Evolutionary conservation across 1,140 invertebrate genomes (phyloP), one percentile per base, ranked within the genome.

Genomic region (Lineus longissimus): DNA sequence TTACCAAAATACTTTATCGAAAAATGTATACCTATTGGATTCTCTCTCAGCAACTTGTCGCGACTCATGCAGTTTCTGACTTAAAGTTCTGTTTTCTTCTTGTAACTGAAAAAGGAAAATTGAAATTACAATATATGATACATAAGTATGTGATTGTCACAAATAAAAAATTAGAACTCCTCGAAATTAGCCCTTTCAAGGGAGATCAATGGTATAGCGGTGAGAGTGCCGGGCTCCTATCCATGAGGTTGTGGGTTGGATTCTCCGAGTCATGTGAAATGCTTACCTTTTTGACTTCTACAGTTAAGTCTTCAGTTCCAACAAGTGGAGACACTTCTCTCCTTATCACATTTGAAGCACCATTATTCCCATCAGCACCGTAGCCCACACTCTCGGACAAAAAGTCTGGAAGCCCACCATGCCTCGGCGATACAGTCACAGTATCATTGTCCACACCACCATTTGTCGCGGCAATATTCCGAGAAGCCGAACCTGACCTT

Each of bases 351-450:
- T 61, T 23, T 17, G 36, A 30, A 25, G 30, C 22, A 33, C 15
- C 43, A 55, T 51, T 56, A 43, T 43, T 43, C 9, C 4, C n/a
- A 6, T 45, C 55, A 1, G 45, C 33, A 57, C 61, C 55, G 15
- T 29, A 40, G 15, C 68, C 27, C n/a, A 68, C 69, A 47, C 73
- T 67, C 61, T 75, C 76, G 0, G 73, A 72, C 25, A 78, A 55
- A 62, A 78, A 78, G 60, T 78, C 74, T 54, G 76, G 76, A 22
- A 78, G 66, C 41, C 60, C 66, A 1, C 56, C 59, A 29, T 43
- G 30, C 27, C 51, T 36, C 22, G 61, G 54, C 23, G 31, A 25
- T 25, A 31, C 54, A 55, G 27, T 29, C 23, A 58, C 47, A 15
- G 54, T 22, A 23, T 63, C 57, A 29, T 64, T n/a, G 40, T 36